phyloP scores from a whole-genome alignment of 2,797 vertebrate species.

The Astyanax mexicanus region DNA sequence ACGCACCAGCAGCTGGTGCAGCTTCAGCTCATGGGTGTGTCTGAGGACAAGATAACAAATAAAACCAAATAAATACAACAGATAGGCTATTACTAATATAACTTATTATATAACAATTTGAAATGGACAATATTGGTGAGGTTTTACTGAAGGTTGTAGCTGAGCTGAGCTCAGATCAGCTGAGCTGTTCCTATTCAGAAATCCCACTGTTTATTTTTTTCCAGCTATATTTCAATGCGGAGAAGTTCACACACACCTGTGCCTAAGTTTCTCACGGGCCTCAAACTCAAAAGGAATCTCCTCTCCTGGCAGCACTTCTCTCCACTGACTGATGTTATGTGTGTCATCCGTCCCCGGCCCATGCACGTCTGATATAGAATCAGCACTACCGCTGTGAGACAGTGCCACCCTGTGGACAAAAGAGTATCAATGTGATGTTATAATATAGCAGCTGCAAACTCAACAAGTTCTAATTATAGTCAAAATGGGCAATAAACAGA shows the following conservation, averaged over 20 bases:
- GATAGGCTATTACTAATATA: background rate
- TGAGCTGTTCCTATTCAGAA: too few relatives aligned
- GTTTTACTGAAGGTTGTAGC: too few relatives aligned
- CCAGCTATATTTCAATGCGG: background rate
- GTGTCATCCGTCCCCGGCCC: constrained; percentile 85
- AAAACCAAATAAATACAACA: background rate
- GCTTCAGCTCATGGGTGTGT: constrained; percentile 95
- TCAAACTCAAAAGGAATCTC: constrained; percentile 98
- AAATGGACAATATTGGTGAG: too few relatives aligned
- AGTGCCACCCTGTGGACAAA: constrained; percentile 87
- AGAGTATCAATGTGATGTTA: background rate
- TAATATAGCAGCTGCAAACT: background rate
- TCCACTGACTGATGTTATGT: constrained; percentile 94
- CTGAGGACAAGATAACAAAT: constrained; percentile 68
- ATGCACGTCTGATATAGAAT: constrained; percentile 85
- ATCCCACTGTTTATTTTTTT: background rate
- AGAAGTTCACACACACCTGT: constrained; percentile 69
- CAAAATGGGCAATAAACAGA: background rate
- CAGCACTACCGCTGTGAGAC: constrained; percentile 95
- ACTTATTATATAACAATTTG: too few relatives aligned
- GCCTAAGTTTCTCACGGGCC: constrained; percentile 89
- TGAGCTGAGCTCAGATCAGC: too few relatives aligned
- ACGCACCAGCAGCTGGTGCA: constrained; percentile 95
- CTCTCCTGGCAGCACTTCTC: constrained; percentile 91
- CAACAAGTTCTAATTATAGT: background rate